Evolutionary conservation across 2,888 invertebrate species (phyloP).

Genomic region (Euzophera pinguis): DNA sequence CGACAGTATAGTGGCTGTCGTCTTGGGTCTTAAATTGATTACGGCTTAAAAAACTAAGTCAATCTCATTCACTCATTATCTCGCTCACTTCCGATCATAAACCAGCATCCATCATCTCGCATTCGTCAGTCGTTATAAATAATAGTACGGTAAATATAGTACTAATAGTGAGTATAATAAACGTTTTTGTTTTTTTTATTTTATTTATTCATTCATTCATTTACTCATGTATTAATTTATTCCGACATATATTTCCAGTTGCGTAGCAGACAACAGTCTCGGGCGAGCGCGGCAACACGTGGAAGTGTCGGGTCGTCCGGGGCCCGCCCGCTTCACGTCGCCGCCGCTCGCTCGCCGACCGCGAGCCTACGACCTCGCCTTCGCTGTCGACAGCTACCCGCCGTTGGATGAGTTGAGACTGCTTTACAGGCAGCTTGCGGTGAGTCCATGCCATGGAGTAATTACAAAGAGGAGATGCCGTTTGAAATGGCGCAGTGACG

Average conservation of each 20-base stretch:
- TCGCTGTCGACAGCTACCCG: slow-evolving; percentile 86
- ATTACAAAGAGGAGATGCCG: no score
- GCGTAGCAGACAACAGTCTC: slow-evolving; percentile 84
- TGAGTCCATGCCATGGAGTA: no score
- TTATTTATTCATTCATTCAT: background rate
- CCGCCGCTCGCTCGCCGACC: slow-evolving; percentile 81
- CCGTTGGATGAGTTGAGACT: slow-evolving; percentile 85
- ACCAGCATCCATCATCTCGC: no score
- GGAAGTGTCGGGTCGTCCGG: slow-evolving; percentile 85
- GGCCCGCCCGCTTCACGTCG: slow-evolving; percentile 83
- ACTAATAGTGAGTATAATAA: background rate
- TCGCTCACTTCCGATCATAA: no score
- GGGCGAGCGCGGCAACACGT: slow-evolving; percentile 85
- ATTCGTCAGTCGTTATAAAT: no score
- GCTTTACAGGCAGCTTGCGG: slow-evolving; percentile 84
- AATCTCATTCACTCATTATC: no score
- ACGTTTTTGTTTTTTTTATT: no score
- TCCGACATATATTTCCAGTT: slow-evolving; percentile 69
- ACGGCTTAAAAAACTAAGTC: no score
- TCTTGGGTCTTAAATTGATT: no score
- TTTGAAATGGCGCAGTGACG: no score
- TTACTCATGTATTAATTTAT: background rate
- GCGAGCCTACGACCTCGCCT: slow-evolving; percentile 82
- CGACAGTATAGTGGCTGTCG: no score
- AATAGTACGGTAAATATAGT: no score